These are phyloP conservation scores for Lithophane semibrunnea DNA, from an alignment of 2,888 invertebrate species.

Conservation along the genomic window DNA sequence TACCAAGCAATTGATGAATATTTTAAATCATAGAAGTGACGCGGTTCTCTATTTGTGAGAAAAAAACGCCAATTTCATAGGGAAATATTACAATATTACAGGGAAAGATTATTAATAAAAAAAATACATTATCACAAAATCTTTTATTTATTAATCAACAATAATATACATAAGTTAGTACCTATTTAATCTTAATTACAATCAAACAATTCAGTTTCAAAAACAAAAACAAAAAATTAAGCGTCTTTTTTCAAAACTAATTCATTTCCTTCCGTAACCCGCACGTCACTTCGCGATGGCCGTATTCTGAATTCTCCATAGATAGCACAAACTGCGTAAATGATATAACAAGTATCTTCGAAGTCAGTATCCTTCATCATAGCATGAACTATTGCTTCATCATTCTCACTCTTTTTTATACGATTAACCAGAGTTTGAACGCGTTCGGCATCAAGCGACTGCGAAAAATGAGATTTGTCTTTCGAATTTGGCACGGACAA, in stretches of 20 bases:
- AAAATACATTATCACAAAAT: neutral
- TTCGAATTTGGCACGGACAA: neutral
- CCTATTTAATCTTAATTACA: neutral
- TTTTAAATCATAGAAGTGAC: no score
- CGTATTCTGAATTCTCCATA: neutral
- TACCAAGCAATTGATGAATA: no score
- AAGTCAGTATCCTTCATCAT: neutral
- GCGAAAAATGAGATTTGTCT: neutral
- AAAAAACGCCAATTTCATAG: no score
- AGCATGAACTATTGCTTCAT: neutral
- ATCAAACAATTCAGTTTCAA: neutral
- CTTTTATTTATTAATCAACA: neutral
- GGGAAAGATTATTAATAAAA: neutral
- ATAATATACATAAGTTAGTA: neutral
- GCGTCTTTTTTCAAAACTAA: neutral
- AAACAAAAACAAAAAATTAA: neutral
- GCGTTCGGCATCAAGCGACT: slow-evolving; percentile 9
- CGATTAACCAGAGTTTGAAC: slow-evolving; percentile 12
- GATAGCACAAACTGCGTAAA: neutral
- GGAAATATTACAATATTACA: no score
- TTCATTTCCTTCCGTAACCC: no score
- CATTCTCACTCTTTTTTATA: neutral
- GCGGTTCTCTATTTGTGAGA: no score
- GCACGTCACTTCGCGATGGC: neutral
- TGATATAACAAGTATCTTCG: fast-evolving